Base-by-base conservation (phyloP, 2,797 vertebrate species). In the Sylvilagus floridanus region DNA sequence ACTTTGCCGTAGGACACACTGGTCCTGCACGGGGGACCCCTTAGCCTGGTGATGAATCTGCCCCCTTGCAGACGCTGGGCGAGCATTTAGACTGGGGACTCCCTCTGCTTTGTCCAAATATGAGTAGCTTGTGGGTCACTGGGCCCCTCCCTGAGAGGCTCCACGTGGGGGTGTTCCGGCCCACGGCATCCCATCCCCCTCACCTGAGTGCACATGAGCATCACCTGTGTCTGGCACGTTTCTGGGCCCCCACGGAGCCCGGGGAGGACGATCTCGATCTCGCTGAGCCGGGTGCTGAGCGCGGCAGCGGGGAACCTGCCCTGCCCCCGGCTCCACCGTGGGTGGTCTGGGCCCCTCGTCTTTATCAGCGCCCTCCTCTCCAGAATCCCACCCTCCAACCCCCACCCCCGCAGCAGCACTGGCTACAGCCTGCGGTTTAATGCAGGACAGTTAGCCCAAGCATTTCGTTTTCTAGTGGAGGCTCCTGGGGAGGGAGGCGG, bases 61-160 rank as follows among this genome's bases (percentile, higher is more conserved):
- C 91, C 72, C 92, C 93, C 96, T 95, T 66, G 81, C 93, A 95
- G 97, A 96, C 81, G 73, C 95, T 68, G 7, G 92, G 94, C 97
- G 98, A 97, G 98, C 98, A 96, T 97, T 97, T 97, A 97, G 96
- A 97, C 94, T 95, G 90, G 97, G 96, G 73, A 93, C 97, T 97
- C 97, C 97, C 97, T 97, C 92, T 97, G 9, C 0, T 95, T 97
- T 96, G 1, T 97, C 97, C 97, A 98, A 98, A 97, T 98, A 98
- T 98, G 97, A 98, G 97, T 95, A 96, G 71, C 94, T 24, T 93
- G 81, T 30, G 5, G 97, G 97, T 95, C 97, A 97, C 95, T 73
- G 69, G 57, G 96, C 93, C 50, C 69, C 96, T 97, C 98, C 97
- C 97, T 96, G 94, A 94, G 94, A 94, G 22, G 50, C 91, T 89